A percentile compares a stretch with the other conserved stretches of the same genome.
phyloP scores from a whole-genome alignment of 1,140 invertebrate species.

The Scaptomyza montana region DNA sequence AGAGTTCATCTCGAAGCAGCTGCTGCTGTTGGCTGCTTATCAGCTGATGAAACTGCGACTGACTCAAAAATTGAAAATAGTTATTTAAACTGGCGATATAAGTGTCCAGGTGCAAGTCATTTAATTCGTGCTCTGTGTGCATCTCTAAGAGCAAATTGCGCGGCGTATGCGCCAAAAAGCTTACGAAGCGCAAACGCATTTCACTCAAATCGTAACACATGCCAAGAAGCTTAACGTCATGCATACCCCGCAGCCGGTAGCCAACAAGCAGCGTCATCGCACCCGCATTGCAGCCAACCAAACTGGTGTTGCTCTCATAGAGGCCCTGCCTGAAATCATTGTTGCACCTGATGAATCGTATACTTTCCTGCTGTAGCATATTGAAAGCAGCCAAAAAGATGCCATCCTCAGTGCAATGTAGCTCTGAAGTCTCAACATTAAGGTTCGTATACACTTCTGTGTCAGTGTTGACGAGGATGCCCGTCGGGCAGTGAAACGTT shows the following conservation, averaged over 20 bases:
- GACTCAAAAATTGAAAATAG: slow-evolving; percentile 16
- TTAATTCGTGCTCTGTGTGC: not conserved
- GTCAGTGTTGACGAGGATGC: not conserved
- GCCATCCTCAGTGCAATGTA: slow-evolving; percentile 6
- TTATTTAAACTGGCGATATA: slow-evolving; percentile 11
- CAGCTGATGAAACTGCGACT: not conserved
- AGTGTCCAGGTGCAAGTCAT: slow-evolving; percentile 21
- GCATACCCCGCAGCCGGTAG: slow-evolving; percentile 1
- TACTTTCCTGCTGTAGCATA: not conserved
- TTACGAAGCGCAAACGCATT: slow-evolving; percentile 17
- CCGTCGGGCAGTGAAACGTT: slow-evolving; percentile 31
- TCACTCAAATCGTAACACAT: slow-evolving; percentile 29
- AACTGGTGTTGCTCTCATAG: slow-evolving; percentile 25
- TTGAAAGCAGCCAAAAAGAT: not conserved
- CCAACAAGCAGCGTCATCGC: slow-evolving; percentile 29
- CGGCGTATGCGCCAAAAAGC: slow-evolving; percentile 20
- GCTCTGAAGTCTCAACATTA: not conserved
- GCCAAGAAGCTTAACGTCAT: slow-evolving; percentile 24
- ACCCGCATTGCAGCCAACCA: slow-evolving; percentile 14
- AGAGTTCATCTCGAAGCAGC: slow-evolving; percentile 12
- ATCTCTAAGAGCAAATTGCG: slow-evolving; percentile 8
- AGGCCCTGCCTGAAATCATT: not conserved
- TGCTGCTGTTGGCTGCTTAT: not conserved
- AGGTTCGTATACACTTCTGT: too few relatives aligned
- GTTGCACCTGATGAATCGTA: not conserved